Percentiles rank a stretch among this genome's conserved stretches.
Evolutionary conservation across 2,888 invertebrate genomes (phyloP).

Genomic region (Dendrolimus houi): DNA sequence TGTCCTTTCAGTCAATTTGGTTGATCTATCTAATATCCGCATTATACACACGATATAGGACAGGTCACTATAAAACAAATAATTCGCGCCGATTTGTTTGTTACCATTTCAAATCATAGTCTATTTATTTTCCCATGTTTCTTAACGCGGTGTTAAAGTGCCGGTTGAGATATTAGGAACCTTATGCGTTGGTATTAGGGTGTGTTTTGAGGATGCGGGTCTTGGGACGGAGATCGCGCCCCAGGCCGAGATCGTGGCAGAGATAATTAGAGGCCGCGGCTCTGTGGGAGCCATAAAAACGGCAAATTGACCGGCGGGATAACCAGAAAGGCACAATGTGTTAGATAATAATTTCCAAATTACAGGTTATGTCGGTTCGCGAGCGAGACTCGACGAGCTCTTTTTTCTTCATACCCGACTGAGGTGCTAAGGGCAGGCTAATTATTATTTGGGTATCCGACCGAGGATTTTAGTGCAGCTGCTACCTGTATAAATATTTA

Average conservation of each 20-base stretch:
- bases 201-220: constrained; percentile 14
- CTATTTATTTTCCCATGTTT: constrained; percentile 65
- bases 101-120: constrained; percentile 47
- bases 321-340: constrained; percentile 77
- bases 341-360: constrained; percentile 77
- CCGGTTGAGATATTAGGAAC: constrained; percentile 19
- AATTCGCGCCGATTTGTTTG: constrained; percentile 55
- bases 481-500: constrained; percentile 77
- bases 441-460: constrained; percentile 74
- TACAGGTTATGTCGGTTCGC: constrained; percentile 73
- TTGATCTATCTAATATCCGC: too few relatives aligned
- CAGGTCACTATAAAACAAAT: constrained; percentile 66
- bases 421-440: constrained; percentile 76
- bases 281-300: constrained; percentile 75
- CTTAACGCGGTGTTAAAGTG: constrained; percentile 35
- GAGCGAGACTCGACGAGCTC: constrained; percentile 55
- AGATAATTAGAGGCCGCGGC: constrained; percentile 74
- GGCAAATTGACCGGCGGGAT: constrained; percentile 77
- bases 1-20: too few relatives aligned
- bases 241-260: constrained; percentile 67
- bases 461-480: constrained; percentile 71
- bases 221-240: constrained; percentile 36
- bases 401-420: constrained; percentile 64
- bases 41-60: constrained; percentile 21
- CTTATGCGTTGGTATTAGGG: constrained; percentile 19